Evolutionary conservation across 2,113 vertebrate genomes (phyloP).

Genomic region (Crotalus viridis): DNA sequence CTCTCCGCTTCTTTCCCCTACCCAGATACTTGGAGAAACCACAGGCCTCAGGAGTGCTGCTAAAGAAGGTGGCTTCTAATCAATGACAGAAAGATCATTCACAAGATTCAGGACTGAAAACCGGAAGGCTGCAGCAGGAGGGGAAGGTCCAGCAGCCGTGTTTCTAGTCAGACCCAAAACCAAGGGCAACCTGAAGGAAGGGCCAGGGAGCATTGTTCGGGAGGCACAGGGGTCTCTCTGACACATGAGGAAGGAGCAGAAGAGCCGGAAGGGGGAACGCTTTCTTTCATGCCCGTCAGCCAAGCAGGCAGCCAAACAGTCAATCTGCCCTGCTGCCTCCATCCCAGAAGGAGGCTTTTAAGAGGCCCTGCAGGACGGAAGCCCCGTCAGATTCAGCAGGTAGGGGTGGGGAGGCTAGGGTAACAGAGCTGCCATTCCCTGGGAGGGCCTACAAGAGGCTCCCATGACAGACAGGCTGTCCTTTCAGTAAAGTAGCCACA

Average conservation of each 20-base stretch:
- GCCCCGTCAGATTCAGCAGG: neutral
- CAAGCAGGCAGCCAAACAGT: neutral
- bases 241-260: neutral
- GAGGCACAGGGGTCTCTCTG: neutral
- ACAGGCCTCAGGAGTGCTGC: neutral
- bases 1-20: slow-evolving; percentile 12
- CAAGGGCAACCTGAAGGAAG: neutral
- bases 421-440: too few species aligned
- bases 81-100: neutral
- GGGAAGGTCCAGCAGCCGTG: neutral
- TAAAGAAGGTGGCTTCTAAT: neutral
- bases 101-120: rapidly evolving
- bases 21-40: slow-evolving; percentile 21
- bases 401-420: neutral
- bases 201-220: neutral
- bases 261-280: neutral
- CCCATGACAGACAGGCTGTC: neutral
- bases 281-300: neutral
- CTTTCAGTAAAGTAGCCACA: neutral
- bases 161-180: neutral
- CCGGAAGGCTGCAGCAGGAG: neutral
- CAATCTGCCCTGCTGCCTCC: neutral
- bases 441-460: too few species aligned
- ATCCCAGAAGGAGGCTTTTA: neutral
- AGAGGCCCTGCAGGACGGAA: neutral